Base-by-base conservation (phyloP, 2,797 vertebrate genomes). In the Chaetophractus vellerosus region DNA sequence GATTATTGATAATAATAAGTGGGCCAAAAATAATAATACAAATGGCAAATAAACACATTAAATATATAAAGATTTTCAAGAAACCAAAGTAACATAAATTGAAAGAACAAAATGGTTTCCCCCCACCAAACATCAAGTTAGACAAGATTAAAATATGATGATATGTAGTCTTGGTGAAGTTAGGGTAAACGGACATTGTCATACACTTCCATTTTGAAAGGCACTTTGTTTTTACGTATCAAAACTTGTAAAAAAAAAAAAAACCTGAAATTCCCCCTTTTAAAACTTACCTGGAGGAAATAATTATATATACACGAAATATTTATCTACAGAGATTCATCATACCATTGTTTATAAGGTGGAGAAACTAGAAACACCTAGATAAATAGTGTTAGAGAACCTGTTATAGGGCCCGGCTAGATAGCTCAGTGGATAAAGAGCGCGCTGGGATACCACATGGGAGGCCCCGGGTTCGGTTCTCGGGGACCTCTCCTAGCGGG, bases 11-110 rank as follows among this genome's bases (percentile, higher is more conserved):
- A 86, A 57, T 31, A 84, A 90, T 90, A 90, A 57, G 6, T 6
- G 89, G 87, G 59, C 28, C 45, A 33, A 71, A 69, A 61, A 8
- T 71, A 88, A 74, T n/a, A 75, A 55, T 36, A 74, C 36, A 82
- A 85, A 85, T 85, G 75, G 19, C 31, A 78, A 93, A 86, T 72
- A 94, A 94, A 75, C 31, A n/a, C 64, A 81, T 24, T 21, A 85
- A 78, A 78, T 68, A 81, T 26, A 52, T 79, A 48, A 72, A 28
- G 38, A 0, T 79, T 91, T 89, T 84, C 14, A 72, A 66, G 55
- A 81, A 79, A 79, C 36, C 28, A 71, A 96, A 81, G 18, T 74
- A 93, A 81, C 41, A 89, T 75, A 92, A 86, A 45, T 19, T 52
- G 80, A 72, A 91, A 76, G 33, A 83, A 81, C 0, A 81, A 52